Evolutionary conservation across 2,113 vertebrate genomes (phyloP).

Genomic region (Felis catus): F.catus_Fca126_mat1.0 CM031418.1:95769501-95770000

Average conservation of each 20-base stretch:
- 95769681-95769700: background rate
- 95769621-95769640: background rate
- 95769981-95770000: too few species aligned
- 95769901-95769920: too few species aligned
- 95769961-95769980: too few species aligned
- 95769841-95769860: too few species aligned
- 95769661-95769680: background rate
- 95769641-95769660: background rate
- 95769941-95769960: accelerated
- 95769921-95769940: too few species aligned
- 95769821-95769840: background rate
- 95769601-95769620: background rate
- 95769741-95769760: background rate
- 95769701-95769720: background rate
- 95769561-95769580: background rate
- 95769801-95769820: background rate
- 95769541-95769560: background rate
- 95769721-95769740: background rate
- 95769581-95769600: background rate
- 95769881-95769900: accelerated
- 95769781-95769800: background rate
- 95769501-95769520: background rate
- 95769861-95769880: too few species aligned
- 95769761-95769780: background rate
- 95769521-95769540: background rate